These are phyloP conservation scores for Sphecodes monilicornis DNA, from an alignment of 2,888 invertebrate genomes.

Conservation along the genomic window DNA sequence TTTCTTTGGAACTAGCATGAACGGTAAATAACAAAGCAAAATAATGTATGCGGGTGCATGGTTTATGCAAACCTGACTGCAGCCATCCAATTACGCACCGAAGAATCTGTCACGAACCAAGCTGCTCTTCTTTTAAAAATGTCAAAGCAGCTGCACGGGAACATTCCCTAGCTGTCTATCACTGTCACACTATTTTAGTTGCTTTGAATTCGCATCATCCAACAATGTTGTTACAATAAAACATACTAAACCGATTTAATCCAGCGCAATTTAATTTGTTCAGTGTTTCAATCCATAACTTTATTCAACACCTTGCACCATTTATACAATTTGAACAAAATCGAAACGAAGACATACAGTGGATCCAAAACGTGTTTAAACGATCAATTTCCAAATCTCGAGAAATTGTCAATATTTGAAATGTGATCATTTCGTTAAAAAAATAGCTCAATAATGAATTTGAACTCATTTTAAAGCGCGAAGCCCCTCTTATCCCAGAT, in stretches of 20 bases:
- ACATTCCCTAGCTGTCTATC: background rate
- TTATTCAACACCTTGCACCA: too few relatives aligned
- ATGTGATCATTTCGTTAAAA: too few relatives aligned
- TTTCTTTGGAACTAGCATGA: slow-evolving; percentile 63
- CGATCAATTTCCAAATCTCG: too few relatives aligned
- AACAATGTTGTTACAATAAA: background rate
- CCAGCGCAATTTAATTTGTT: background rate
- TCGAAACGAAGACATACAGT: too few relatives aligned
- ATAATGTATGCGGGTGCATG: slow-evolving; percentile 60
- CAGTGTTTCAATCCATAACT: background rate
- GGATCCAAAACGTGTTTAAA: too few relatives aligned
- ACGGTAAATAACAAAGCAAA: slow-evolving; percentile 62
- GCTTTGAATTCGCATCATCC: background rate
- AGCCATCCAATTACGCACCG: slow-evolving; percentile 18
- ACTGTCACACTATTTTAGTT: background rate
- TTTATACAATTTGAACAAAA: too few relatives aligned
- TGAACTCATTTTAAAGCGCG: too few relatives aligned
- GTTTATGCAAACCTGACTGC: slow-evolving; percentile 47
- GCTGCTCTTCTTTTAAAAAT: background rate
- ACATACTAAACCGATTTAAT: too few relatives aligned
- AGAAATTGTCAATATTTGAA: too few relatives aligned
- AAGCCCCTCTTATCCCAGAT: too few relatives aligned
- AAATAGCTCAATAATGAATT: too few relatives aligned
- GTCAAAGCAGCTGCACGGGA: background rate
- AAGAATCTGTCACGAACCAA: background rate